Evolutionary conservation across 2,797 vertebrate genomes (phyloP).

Genomic region (Micrastur ruficollis): DNA sequence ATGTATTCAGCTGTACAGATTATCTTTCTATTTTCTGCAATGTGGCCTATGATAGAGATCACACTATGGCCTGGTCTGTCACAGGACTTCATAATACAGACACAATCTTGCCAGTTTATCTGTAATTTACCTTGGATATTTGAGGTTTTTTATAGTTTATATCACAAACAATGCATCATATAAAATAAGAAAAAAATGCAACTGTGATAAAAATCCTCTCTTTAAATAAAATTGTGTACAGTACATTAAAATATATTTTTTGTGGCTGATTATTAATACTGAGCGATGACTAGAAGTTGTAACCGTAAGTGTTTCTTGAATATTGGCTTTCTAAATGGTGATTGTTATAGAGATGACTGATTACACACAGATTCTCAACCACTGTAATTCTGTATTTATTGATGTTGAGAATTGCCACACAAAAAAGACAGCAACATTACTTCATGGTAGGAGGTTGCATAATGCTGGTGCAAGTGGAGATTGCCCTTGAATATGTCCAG

Average conservation of each 20-base stretch:
- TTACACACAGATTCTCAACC: neutral
- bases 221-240: neutral
- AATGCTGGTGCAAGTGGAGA: neutral
- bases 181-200: neutral
- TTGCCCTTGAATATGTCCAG: neutral
- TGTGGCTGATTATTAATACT: neutral
- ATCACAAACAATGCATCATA: neutral
- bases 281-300: neutral
- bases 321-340: neutral
- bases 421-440: accelerated
- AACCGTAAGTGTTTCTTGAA: neutral
- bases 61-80: neutral
- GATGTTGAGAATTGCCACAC: neutral
- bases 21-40: neutral
- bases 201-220: neutral
- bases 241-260: neutral
- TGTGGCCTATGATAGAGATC: neutral
- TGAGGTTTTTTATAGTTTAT: neutral
- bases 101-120: neutral
- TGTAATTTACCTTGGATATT: neutral
- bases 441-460: neutral
- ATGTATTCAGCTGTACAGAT: neutral
- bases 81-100: neutral
- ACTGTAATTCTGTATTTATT: neutral
- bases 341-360: neutral